These are phyloP conservation scores for Melanargia galathea DNA, from an alignment of 2,888 invertebrate genomes.

Conservation along the genomic window DNA sequence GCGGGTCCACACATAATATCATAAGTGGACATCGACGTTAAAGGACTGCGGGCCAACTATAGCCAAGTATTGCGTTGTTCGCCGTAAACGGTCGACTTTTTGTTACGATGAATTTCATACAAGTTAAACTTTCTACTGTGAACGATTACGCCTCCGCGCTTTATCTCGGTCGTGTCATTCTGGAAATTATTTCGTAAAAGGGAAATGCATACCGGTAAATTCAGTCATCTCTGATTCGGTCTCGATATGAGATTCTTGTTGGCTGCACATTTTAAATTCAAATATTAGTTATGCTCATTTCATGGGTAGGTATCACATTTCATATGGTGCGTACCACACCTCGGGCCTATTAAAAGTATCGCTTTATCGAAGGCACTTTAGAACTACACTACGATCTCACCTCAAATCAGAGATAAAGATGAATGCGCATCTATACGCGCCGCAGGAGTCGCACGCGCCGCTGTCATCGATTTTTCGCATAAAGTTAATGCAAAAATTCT, in stretches of 20 bases:
- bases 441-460: too few relatives aligned
- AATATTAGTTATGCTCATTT: not conserved
- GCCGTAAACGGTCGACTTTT: conserved; percentile 69
- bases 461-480: too few relatives aligned
- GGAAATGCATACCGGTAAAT: conserved; percentile 14
- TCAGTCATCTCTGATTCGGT: conserved; percentile 20
- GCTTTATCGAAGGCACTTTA: not conserved
- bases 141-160: conserved; percentile 40
- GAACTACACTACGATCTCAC: not conserved
- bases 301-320: not conserved
- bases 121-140: conserved; percentile 60
- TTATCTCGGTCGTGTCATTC: conserved; percentile 32
- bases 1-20: conserved; percentile 67
- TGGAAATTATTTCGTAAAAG: conserved; percentile 27
- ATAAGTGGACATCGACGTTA: conserved; percentile 70
- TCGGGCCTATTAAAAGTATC: not conserved
- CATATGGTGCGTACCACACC: not conserved
- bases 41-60: conserved; percentile 64
- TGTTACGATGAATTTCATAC: conserved; percentile 55
- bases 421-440: not conserved
- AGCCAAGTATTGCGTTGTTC: conserved; percentile 59
- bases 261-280: conserved; percentile 21
- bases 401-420: not conserved
- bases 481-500: too few relatives aligned
- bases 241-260: conserved; percentile 9